Evolutionary conservation across 2,888 invertebrate species (phyloP), one percentile per base, ranked within the genome.

Genomic region (Sminthurinus aureus): DNA sequence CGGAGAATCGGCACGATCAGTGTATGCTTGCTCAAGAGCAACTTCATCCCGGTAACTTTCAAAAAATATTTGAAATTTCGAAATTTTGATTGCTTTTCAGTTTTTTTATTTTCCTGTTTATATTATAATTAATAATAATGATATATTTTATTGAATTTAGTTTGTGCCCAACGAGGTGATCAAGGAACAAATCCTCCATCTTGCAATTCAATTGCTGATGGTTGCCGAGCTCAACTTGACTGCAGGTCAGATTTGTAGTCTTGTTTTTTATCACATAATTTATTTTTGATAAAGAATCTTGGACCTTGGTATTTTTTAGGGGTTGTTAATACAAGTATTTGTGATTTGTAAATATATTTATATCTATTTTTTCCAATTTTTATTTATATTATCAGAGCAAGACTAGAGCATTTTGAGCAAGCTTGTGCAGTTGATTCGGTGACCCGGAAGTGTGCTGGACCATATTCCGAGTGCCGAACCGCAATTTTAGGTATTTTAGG

Each of bases 371-470:
- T 38, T 38, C n/a, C n/a, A 73, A 15, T 38, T 4, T 38, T 4
- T 38, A 38, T 38, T 38, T 4, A 38, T 38, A 6, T 79, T 82
- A 18, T 38, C 91, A 96, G 96, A 90, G 92, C 93, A 79, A 95
- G 95, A 87, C 91, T 97, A 89, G 96, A 97, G 90, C 94, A 94
- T 91, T 97, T 96, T 91, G 96, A 96, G 90, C 96, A 96, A 90
- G 95, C 95, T 89, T 97, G 97, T 90, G 96, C 96, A 0, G 96
- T 96, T 79, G 96, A 97, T 90, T 95, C 95, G 82, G 94, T 95
- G 77, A 96, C 96, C 52, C 95, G 95, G 90, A 95, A 96, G 88
- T 97, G 97, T 90, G 96, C 96, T 0, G 96, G 96, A 0, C 94
- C 95, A 0, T 94, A 95, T 0, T 93, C 94, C n/a, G 95, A 95